phyloP scores from a whole-genome alignment of 1,140 invertebrate species.

The Globodera rostochiensis region DNA sequence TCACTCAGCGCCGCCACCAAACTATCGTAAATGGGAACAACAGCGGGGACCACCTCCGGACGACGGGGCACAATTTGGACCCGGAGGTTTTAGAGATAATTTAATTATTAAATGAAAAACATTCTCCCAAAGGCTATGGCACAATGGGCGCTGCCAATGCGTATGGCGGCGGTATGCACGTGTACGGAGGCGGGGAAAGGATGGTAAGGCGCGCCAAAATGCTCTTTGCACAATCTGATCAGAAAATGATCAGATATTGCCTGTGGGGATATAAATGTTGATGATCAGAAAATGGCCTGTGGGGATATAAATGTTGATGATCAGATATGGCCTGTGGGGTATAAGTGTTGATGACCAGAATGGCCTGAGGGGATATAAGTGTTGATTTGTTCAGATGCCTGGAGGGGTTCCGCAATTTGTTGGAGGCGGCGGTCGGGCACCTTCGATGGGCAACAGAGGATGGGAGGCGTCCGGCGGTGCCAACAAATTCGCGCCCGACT shows the following conservation, averaged over 20 bases:
- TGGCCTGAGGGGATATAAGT: neutral
- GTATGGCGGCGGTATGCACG: neutral
- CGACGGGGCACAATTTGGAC: constrained; percentile 19
- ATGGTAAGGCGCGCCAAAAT: neutral
- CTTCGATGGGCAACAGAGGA: constrained; percentile 4
- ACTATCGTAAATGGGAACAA: constrained; percentile 25
- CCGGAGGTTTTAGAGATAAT: neutral
- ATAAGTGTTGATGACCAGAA: neutral
- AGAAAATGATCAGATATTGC: neutral
- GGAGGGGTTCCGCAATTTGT: constrained; percentile 4
- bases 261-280: too few relatives aligned
- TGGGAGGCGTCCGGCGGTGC: constrained; percentile 4
- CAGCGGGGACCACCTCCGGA: constrained; percentile 11
- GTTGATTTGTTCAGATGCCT: neutral
- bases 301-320: neutral
- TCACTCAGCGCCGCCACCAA: constrained; percentile 5
- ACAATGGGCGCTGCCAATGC: neutral
- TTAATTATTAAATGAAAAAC: neutral
- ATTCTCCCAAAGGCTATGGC: neutral
- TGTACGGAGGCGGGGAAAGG: constrained; percentile 13
- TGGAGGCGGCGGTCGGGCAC: constrained; percentile 9
- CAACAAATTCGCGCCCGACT: constrained; percentile 9
- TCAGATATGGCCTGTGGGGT: neutral
- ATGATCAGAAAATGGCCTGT: neutral
- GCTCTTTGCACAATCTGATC: neutral